These are phyloP conservation scores for Drosophila mulleri DNA, from an alignment of 2,888 invertebrate genomes.

Conservation along the genomic window DNA sequence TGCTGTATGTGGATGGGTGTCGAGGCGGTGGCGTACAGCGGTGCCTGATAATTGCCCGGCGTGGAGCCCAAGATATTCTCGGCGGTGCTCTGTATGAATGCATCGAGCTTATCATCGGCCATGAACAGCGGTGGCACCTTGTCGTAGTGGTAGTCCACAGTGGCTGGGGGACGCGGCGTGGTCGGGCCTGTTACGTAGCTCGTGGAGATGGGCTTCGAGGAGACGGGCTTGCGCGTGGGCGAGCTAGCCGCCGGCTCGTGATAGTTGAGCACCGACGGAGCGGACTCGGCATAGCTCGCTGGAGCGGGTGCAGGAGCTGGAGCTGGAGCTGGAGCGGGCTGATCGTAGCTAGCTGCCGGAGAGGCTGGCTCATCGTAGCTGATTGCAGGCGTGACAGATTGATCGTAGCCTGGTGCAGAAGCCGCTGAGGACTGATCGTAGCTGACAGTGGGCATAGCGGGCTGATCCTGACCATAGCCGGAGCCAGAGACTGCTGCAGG, in stretches of 20 bases:
- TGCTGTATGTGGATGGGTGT: conserved; percentile 83
- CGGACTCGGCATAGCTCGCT: conserved; percentile 36
- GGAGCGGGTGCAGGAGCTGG: conserved; percentile 10
- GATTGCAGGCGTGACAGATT: conserved; percentile 31
- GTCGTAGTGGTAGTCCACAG: conserved; percentile 74
- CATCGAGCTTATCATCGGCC: conserved; percentile 82
- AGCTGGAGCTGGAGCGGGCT: conserved; percentile 6
- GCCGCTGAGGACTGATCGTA: conserved; percentile 47
- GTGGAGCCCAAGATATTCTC: conserved; percentile 69
- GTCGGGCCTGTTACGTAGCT: conserved; percentile 86
- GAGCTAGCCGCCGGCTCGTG: conserved; percentile 59
- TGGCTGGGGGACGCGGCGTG: conserved; percentile 86
- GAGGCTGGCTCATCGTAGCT: conserved; percentile 39
- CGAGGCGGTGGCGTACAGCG: conserved; percentile 71
- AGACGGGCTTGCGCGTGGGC: conserved; percentile 65
- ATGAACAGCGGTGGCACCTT: conserved; percentile 74
- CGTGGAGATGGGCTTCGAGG: conserved; percentile 84
- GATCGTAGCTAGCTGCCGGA: conserved; percentile 26
- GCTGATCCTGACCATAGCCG: conserved; percentile 43
- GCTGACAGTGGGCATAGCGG: conserved; percentile 35
- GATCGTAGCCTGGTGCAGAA: conserved; percentile 32
- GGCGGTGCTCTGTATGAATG: conserved; percentile 79
- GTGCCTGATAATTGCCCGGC: conserved; percentile 66
- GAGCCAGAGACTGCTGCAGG: neutral
- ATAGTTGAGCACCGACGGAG: conserved; percentile 46